Evolutionary conservation across 2,888 invertebrate genomes (phyloP).

Genomic region (Eretmocerus hayati): DNA sequence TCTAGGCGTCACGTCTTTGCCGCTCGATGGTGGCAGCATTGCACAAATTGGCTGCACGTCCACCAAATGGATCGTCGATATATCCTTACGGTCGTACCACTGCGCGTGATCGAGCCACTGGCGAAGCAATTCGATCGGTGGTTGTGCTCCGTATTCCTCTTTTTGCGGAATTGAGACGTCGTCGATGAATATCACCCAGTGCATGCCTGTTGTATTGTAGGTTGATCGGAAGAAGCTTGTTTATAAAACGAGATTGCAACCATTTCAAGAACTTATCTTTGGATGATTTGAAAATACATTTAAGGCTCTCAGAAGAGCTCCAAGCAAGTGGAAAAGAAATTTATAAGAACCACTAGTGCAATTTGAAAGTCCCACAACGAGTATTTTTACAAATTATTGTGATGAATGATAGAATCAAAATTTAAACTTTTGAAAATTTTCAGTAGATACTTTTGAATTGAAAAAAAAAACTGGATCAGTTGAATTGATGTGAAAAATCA

Average conservation of each 20-base stretch:
- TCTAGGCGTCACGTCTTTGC: slow-evolving; percentile 75
- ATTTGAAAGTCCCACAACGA: no score
- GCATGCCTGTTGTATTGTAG: slow-evolving; percentile 54
- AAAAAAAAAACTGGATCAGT: no score
- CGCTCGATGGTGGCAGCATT: slow-evolving; percentile 78
- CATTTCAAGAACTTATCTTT: no score
- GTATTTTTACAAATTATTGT: no score
- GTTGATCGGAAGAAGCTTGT: background rate
- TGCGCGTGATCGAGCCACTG: slow-evolving; percentile 85
- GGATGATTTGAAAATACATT: no score
- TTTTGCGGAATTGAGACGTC: slow-evolving; percentile 91
- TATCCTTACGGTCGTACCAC: slow-evolving; percentile 83
- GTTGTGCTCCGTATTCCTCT: slow-evolving; percentile 87
- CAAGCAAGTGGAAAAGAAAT: background rate
- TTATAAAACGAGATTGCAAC: no score
- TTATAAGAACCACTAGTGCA: no score
- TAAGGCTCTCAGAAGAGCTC: no score
- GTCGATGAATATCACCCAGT: slow-evolving; percentile 86
- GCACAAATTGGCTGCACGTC: slow-evolving; percentile 86
- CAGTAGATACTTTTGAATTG: no score
- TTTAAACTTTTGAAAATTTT: no score
- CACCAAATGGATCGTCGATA: slow-evolving; percentile 68
- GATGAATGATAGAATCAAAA: no score
- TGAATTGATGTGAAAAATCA: no score
- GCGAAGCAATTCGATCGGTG: slow-evolving; percentile 84